Base-by-base conservation (phyloP, 2,797 vertebrate genomes). In the Cynodonichthys magdalenae region DNA sequence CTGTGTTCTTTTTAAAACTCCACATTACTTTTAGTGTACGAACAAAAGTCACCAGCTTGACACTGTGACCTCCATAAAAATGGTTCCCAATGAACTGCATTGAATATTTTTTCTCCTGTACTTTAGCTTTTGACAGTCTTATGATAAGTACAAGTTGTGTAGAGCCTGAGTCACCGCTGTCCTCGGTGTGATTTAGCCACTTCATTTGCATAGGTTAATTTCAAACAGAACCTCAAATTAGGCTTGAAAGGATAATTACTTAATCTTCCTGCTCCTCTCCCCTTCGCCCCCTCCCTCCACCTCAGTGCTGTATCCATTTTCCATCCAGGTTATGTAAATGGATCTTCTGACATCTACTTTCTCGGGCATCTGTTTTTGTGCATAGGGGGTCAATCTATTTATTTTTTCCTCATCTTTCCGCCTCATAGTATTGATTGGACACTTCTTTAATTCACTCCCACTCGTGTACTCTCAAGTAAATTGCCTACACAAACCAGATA, bases 171-270 rank as follows among this genome's bases (percentile, higher is more conserved):
- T 83, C 83, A 79, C 82, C 41, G 73, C 60, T 55, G 81, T 84
- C 87, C 92, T 94, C 92, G 47, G 68, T 90, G 90, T 87, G 90
- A 93, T 93, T 94, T 92, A 92, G 93, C 89, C 92, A 92, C 90
- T 93, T 94, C 90, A 95, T 96, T 95, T 94, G 89, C 94, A 95
- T 94, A 95, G 95, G 95, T 96, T 97, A 96, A 97, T 96, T 97
- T 96, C 95, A 94, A 96, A 95, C 93, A 93, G 93, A 93, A 94
- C 91, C 90, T 93, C 92, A 96, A 96, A 95, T 95, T 95, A 95
- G 92, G 91, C 94, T 95, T 95, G 95, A 96, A 97, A 96, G 93
- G 94, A 95, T 97, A 97, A 97, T 96, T 96, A 95, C 87, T 95
- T 94, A 95, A 96, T 95, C 94, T 94, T 91, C 92, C 91, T 89